phyloP scores from a whole-genome alignment of 2,888 invertebrate species.

The Ornithoptera priamus region DNA sequence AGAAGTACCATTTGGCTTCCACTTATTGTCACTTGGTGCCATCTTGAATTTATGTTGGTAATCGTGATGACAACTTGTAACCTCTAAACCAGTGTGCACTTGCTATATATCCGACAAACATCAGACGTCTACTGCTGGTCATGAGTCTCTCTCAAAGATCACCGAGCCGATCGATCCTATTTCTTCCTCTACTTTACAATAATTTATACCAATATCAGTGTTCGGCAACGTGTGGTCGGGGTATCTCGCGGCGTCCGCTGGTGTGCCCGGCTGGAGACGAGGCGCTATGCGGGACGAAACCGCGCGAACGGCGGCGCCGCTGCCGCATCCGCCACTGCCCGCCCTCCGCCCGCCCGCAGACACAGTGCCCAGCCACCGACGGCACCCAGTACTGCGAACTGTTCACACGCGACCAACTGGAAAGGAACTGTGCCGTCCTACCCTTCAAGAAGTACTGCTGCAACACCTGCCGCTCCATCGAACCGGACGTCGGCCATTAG shows the following conservation, averaged over 20 bases:
- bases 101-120: too few relatives aligned
- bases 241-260: slow-evolving; percentile 76
- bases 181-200: too few relatives aligned
- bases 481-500: slow-evolving; percentile 28
- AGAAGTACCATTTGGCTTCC: too few relatives aligned
- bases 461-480: slow-evolving; percentile 66
- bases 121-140: too few relatives aligned
- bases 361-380: slow-evolving; percentile 52
- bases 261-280: slow-evolving; percentile 76
- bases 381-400: slow-evolving; percentile 74
- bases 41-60: too few relatives aligned
- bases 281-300: slow-evolving; percentile 75
- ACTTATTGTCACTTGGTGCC: too few relatives aligned
- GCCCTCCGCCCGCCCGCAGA: slow-evolving; percentile 38
- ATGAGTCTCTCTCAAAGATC: too few relatives aligned
- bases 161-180: too few relatives aligned
- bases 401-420: slow-evolving; percentile 58
- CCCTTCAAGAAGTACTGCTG: slow-evolving; percentile 82
- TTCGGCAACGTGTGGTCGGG: slow-evolving; percentile 81
- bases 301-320: slow-evolving; percentile 71
- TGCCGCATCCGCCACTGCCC: slow-evolving; percentile 70
- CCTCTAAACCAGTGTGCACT: too few relatives aligned
- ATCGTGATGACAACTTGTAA: too few relatives aligned
- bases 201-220: slow-evolving; percentile 69
- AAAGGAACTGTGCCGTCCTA: slow-evolving; percentile 78